A percentile compares a stretch with the other conserved stretches of the same genome.
phyloP scores from a whole-genome alignment of 2,113 vertebrate species.

The Pithys albifrons region DNA sequence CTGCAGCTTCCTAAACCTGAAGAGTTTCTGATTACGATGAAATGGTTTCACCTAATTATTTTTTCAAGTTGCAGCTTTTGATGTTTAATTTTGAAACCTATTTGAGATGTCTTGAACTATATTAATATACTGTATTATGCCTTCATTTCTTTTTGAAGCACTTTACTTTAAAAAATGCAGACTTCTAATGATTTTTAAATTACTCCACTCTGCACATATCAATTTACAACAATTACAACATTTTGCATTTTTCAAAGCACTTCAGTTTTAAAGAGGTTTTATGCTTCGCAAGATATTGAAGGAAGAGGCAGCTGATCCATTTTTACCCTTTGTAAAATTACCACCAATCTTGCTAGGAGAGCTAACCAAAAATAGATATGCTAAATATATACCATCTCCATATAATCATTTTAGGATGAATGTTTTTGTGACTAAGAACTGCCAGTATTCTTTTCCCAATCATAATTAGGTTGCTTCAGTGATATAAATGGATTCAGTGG shows the following conservation, averaged over 20 bases:
- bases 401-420: constrained; percentile 54
- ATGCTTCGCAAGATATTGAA: constrained; percentile 44
- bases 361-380: constrained; percentile 66
- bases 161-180: constrained; percentile 77
- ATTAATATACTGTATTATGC: constrained; percentile 72
- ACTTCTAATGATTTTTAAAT: constrained; percentile 79
- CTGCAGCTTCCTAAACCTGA: constrained; percentile 69
- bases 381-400: constrained; percentile 60
- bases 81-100: constrained; percentile 78
- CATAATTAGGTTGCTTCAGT: constrained; percentile 58
- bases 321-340: constrained; percentile 64
- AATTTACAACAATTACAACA: constrained; percentile 77
- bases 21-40: constrained; percentile 67
- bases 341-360: constrained; percentile 47
- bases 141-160: constrained; percentile 73
- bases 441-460: constrained; percentile 48
- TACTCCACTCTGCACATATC: constrained; percentile 73
- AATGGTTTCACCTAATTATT: constrained; percentile 76
- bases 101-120: constrained; percentile 72
- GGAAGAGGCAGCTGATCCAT: constrained; percentile 57
- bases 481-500: constrained; percentile 53
- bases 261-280: constrained; percentile 68
- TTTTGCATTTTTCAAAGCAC: constrained; percentile 70
- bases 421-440: constrained; percentile 61
- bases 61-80: constrained; percentile 73